These are phyloP conservation scores for Temnothorax nylanderi DNA, from an alignment of 1,140 invertebrate genomes.

Conservation along the genomic window DNA sequence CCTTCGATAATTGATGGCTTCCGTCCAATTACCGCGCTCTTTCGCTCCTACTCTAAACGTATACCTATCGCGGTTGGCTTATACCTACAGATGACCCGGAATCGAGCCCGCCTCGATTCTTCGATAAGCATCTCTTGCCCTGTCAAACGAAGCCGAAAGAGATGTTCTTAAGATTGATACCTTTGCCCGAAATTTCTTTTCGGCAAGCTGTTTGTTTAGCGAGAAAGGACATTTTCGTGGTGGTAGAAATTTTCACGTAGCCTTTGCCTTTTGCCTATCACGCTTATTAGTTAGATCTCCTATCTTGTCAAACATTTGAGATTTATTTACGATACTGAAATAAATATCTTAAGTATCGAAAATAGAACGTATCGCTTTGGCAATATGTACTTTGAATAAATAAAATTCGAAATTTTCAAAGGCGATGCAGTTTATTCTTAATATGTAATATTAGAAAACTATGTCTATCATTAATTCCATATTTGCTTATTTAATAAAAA, in stretches of 20 bases:
- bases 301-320: not conserved
- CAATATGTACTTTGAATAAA: not conserved
- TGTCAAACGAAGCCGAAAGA: slow-evolving; percentile 43
- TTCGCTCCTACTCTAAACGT: slow-evolving; percentile 64
- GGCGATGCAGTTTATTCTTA: too few species aligned
- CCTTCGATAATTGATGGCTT: slow-evolving; percentile 75
- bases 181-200: slow-evolving; percentile 17
- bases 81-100: slow-evolving; percentile 25
- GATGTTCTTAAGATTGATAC: slow-evolving; percentile 32
- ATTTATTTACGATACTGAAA: not conserved
- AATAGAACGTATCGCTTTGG: not conserved
- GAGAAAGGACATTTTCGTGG: not conserved
- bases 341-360: not conserved
- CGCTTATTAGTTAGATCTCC: not conserved
- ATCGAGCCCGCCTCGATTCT: slow-evolving; percentile 17
- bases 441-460: not conserved
- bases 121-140: slow-evolving; percentile 36
- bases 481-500: not conserved
- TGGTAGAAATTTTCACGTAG: not conserved
- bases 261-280: not conserved
- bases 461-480: not conserved
- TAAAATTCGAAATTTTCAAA: not conserved
- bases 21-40: slow-evolving; percentile 76
- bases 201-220: not conserved
- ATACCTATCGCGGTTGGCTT: slow-evolving; percentile 33